Base-by-base conservation (phyloP, 2,888 invertebrate species). In the Euclidia mi region DNA sequence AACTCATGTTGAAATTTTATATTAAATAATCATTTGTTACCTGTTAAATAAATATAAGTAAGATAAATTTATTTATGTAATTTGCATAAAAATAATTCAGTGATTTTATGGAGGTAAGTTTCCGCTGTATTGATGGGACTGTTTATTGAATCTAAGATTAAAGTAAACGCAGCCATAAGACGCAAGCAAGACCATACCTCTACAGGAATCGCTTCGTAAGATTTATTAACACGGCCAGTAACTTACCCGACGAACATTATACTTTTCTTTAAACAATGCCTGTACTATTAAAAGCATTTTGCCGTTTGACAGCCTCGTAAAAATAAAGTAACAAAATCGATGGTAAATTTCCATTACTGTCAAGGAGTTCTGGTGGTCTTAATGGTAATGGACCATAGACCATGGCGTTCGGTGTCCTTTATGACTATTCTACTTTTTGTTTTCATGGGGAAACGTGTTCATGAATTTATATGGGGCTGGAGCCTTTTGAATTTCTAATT, bases 401-500 rank as follows among this genome's bases (percentile, higher is more conserved):
- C 6, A 49, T 35, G 25, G 35, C 32, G 42, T 64, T 56, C 48
- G 41, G 37, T 56, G 32, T 43, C 28, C 9, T 14, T 58, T 58
- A 55, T 32, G 56, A 34, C 34, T 34, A 11, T 32, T 14, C 9
- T 7, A 34, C 9, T 20, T 38, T 52, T 70, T 59, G 51, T 58
- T 48, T 68, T 56, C 60, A 72, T 67, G 59, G 45, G 11, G 35
- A 56, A 56, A 57, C 71, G 69, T 74, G 71, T 56, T 43, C 65
- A 69, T 76, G 73, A 73, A 73, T 75, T 67, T 61, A 62, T 49
- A 69, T 56, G 52, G 41, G n/a, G 4, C 9, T 10, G 34, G 14
- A 9, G 15, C 6, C n/a, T 51, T 55, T 61, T 55, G 52, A 65
- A 70, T 68, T 57, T 57, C 28, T 65, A 72, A 65, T 47, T 49